Evolutionary conservation across 1,140 invertebrate species (phyloP).

Genomic region (Sitodiplosis mosellana): DNA sequence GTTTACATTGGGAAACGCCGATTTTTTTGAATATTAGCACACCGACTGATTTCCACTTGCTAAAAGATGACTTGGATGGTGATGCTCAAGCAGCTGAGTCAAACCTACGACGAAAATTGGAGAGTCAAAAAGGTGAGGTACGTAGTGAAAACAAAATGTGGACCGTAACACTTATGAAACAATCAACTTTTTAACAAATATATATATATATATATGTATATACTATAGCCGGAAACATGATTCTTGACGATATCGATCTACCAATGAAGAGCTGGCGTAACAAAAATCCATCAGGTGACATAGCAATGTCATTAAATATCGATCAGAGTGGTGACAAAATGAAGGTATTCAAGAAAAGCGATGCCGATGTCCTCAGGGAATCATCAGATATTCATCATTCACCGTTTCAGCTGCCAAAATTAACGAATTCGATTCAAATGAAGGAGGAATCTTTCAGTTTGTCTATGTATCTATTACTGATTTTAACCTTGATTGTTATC

Average conservation of each 20-base stretch:
- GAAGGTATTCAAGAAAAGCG: too few species aligned
- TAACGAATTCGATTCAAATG: neutral
- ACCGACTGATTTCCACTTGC: neutral
- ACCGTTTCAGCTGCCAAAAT: too few species aligned
- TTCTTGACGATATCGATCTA: neutral
- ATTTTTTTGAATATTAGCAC: conserved; percentile 6
- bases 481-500: neutral
- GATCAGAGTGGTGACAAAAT: neutral
- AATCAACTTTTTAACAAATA: neutral
- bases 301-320: neutral
- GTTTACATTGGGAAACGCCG: conserved; percentile 4
- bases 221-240: neutral
- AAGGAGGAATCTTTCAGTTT: neutral
- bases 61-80: neutral
- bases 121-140: conserved; percentile 7
- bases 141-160: conserved; percentile 8
- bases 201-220: neutral
- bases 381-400: too few species aligned
- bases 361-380: too few species aligned
- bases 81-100: neutral
- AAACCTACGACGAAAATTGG: conserved; percentile 3
- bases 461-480: neutral
- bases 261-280: neutral
- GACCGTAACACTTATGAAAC: neutral
- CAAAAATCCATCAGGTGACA: neutral